These are phyloP conservation scores for Tenodera sinensis DNA, from an alignment of 2,888 invertebrate species.

Conservation along the genomic window DNA sequence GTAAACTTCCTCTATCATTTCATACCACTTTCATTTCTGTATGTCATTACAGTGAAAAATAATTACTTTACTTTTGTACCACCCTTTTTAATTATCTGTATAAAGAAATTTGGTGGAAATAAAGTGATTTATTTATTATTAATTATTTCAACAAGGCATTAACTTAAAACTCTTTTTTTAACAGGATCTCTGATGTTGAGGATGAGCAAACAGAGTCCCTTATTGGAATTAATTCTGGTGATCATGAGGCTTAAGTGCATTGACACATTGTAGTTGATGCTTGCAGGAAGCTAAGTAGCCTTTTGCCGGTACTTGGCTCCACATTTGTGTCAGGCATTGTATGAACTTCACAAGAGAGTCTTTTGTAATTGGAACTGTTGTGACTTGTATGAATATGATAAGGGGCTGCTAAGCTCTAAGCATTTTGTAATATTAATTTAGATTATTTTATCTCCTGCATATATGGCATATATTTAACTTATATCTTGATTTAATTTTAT, in stretches of 20 bases:
- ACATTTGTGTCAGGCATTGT: neutral
- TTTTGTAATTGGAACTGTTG: neutral
- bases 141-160: too few relatives aligned
- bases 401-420: neutral
- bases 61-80: too few relatives aligned
- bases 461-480: neutral
- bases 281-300: neutral
- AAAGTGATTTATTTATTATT: too few relatives aligned
- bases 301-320: neutral
- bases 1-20: too few relatives aligned
- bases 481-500: neutral
- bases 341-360: neutral
- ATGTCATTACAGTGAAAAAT: too few relatives aligned
- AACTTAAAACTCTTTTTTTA: conserved; percentile 37
- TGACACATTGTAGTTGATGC: neutral
- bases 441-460: neutral
- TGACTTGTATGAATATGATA: neutral
- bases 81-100: too few relatives aligned
- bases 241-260: conserved; percentile 52
- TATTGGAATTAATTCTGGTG: conserved; percentile 57
- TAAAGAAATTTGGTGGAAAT: too few relatives aligned
- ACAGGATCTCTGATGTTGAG: conserved; percentile 59
- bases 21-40: too few relatives aligned
- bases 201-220: conserved; percentile 67
- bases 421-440: neutral